Percentiles rank a stretch among this genome's conserved stretches.
Conservation (phyloP, 2,113 vertebrate species). For the Pangasianodon hypophthalmus region DNA sequence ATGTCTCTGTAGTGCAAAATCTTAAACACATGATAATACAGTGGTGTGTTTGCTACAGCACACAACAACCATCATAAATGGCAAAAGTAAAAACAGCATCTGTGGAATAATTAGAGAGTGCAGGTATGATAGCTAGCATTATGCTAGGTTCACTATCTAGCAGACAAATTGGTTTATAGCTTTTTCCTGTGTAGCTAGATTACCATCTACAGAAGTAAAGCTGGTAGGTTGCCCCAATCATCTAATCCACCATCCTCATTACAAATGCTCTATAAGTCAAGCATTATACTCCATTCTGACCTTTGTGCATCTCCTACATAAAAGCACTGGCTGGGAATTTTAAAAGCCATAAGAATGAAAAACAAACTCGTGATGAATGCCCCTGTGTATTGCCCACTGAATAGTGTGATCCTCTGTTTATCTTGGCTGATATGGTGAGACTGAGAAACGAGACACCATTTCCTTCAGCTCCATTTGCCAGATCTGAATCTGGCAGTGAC, state of each 20-base stretch:
- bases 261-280: neutral
- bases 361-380: constrained; percentile 20
- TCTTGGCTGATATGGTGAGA: constrained; percentile 15
- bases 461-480: constrained; percentile 33
- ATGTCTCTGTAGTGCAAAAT: neutral
- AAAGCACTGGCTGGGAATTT: constrained; percentile 7
- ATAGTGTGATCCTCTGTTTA: constrained; percentile 38
- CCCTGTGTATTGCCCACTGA: neutral
- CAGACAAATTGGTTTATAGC: neutral
- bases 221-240: neutral
- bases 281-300: constrained; percentile 7
- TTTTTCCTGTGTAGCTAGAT: neutral
- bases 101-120: neutral
- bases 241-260: neutral
- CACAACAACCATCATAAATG: neutral
- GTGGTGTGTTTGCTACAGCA: neutral
- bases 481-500: constrained; percentile 45
- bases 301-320: neutral
- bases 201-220: neutral
- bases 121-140: no score
- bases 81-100: neutral
- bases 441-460: constrained; percentile 34
- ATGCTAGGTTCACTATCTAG: neutral
- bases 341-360: neutral
- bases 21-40: neutral